Percentiles rank a stretch among this genome's conserved stretches.
phyloP scores from a whole-genome alignment of 2,797 vertebrate genomes.

The Valencia hispanica region DNA sequence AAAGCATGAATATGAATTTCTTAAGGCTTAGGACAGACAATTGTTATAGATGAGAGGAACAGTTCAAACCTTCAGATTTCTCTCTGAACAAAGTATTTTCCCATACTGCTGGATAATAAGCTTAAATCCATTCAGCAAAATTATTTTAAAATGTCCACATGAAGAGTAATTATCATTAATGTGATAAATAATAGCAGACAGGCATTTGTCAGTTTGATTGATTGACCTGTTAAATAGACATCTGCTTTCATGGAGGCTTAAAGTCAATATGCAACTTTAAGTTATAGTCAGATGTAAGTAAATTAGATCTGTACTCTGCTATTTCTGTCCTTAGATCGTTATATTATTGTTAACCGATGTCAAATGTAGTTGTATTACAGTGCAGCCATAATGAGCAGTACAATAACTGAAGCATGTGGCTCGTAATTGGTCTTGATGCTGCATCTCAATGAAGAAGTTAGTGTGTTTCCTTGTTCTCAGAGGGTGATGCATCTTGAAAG shows the following conservation, averaged over 20 bases:
- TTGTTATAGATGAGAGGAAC: background rate
- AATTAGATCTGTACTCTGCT: conserved; percentile 9
- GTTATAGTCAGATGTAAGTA: conserved; percentile 25
- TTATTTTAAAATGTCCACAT: background rate
- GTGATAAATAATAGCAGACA: background rate
- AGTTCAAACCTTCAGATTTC: background rate
- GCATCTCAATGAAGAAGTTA: conserved; percentile 50
- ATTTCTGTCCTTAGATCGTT: conserved; percentile 27
- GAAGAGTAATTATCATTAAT: background rate
- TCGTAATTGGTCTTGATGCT: conserved; percentile 61
- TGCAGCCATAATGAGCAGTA: conserved; percentile 37
- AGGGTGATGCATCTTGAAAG: conserved; percentile 69
- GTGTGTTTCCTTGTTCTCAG: conserved; percentile 36
- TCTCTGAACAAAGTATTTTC: background rate
- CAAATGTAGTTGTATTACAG: conserved; percentile 50
- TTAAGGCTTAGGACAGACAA: too few species aligned
- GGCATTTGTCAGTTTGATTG: conserved; percentile 9
- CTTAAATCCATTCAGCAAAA: background rate
- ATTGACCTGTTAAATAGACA: conserved; percentile 8
- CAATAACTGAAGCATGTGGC: conserved; percentile 59
- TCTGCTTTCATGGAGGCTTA: background rate
- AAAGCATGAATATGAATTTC: background rate
- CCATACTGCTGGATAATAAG: background rate
- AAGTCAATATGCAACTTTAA: conserved; percentile 7
- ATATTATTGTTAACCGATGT: conserved; percentile 54